Conservation (phyloP, 2,797 vertebrate species). For the Dicrostonyx torquatus region DNA sequence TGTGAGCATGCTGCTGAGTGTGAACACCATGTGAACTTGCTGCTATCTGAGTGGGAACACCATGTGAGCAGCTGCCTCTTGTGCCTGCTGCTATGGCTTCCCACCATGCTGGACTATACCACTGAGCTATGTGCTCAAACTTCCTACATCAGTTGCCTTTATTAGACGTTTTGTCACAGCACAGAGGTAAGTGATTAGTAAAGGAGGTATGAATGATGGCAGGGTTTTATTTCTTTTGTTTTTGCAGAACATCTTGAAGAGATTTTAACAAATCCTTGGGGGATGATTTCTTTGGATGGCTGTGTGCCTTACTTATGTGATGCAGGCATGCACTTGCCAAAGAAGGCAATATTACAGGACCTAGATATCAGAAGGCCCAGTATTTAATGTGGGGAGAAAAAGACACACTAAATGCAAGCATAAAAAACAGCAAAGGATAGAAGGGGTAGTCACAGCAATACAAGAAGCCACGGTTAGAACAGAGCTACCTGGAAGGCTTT, state of each 20-base stretch:
- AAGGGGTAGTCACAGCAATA: not conserved
- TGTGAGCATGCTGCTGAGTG: no score
- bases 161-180: not conserved
- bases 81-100: not conserved
- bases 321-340: conserved; percentile 5
- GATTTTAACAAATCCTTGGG: not conserved
- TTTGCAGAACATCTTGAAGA: not conserved
- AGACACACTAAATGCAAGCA: not conserved
- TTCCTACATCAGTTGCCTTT: not conserved
- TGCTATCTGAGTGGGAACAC: not conserved
- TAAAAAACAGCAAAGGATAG: not conserved
- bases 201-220: not conserved
- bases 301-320: not conserved
- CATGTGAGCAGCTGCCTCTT: not conserved
- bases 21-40: no score
- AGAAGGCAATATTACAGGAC: not conserved
- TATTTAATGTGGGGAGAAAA: not conserved
- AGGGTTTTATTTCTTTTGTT: not conserved
- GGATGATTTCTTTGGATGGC: conserved; percentile 11
- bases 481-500: not conserved
- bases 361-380: not conserved
- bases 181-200: not conserved
- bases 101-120: not conserved
- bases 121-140: no score
- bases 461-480: not conserved